These are phyloP conservation scores for Netelia virgata DNA, from an alignment of 2,888 invertebrate species.

Conservation along the genomic window DNA sequence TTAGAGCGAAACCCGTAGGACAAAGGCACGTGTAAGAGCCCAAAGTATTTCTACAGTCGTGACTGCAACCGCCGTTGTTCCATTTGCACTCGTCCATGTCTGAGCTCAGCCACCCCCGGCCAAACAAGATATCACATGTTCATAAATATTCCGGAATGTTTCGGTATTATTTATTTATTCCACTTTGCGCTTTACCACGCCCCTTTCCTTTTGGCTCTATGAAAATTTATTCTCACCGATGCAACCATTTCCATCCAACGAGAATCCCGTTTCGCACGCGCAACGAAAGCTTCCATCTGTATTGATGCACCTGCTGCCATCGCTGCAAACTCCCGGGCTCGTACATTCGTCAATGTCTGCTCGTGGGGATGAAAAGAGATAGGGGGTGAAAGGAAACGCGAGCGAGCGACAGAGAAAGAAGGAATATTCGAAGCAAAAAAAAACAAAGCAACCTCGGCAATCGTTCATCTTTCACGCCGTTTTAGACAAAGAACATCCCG, in stretches of 20 bases:
- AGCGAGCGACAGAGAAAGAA: conserved; percentile 28
- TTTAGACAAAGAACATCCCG: conserved; percentile 28
- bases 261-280: conserved; percentile 80
- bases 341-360: conserved; percentile 82
- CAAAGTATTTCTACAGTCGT: conserved; percentile 82
- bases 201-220: neutral
- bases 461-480: conserved; percentile 27
- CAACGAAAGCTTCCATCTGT: conserved; percentile 80
- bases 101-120: conserved; percentile 55
- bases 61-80: conserved; percentile 82
- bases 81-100: conserved; percentile 83
- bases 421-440: conserved; percentile 23
- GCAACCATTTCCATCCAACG: conserved; percentile 75
- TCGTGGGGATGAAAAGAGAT: conserved; percentile 30
- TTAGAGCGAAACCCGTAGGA: conserved; percentile 76
- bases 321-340: conserved; percentile 74
- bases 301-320: conserved; percentile 80
- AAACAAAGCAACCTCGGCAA: conserved; percentile 35
- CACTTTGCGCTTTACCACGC: conserved; percentile 5
- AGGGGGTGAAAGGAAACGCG: conserved; percentile 1
- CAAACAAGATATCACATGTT: conserved; percentile 30
- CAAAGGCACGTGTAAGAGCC: conserved; percentile 83
- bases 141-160: conserved; percentile 4
- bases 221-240: conserved; percentile 75
- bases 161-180: neutral